Evolutionary conservation across 2,113 vertebrate genomes (phyloP), one percentile per base, ranked within the genome.

Genomic region (Phrynocephalus versicolor): DNA sequence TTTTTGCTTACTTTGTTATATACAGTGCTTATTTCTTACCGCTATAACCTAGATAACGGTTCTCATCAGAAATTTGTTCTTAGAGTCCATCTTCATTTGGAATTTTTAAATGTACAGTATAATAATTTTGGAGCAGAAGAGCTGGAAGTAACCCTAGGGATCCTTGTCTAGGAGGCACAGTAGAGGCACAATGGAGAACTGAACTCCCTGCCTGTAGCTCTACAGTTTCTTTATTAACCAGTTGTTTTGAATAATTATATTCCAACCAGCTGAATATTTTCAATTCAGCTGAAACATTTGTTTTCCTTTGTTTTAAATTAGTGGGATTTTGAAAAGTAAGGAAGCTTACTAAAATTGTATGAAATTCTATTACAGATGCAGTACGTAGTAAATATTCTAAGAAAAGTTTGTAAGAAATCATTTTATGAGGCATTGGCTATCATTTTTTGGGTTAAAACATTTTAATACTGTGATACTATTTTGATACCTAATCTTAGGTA

Each of bases 401-500:
- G 23, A 30, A 82, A 76, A 65, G 88, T 86, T 93, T 72, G 71
- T 85, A 89, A 72, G 51, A 70, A 81, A 19, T 27, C 85, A 12
- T 10, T 85, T 86, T 92, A 60, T 62, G 41, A 69, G 10, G 6
- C 21, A 75, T 9, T n/a, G 37, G 35, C 58, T 30, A 15, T 60
- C 39, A 33, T 67, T 37, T 41, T 65, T 80, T 39, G 41, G 78
- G 37, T 18, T 41, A 80, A 80, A 80, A 2, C 10, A 37, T 67
- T 30, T 67, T 67, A n/a, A 67, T 30, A 67, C 25, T 67, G 30
- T 67, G 27, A 67, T 25, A 39, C 6, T 41, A 41, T 64, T 64
- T 6, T 33, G 33, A 15, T 33, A 12, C 35, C 60, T 65, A 96
- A 92, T 77, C 91, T 96, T 95, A 95, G 95, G 95, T 96, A 96